These are phyloP conservation scores for Cryptus viduatorius DNA, from an alignment of 2,888 invertebrate species.

Conservation along the genomic window DNA sequence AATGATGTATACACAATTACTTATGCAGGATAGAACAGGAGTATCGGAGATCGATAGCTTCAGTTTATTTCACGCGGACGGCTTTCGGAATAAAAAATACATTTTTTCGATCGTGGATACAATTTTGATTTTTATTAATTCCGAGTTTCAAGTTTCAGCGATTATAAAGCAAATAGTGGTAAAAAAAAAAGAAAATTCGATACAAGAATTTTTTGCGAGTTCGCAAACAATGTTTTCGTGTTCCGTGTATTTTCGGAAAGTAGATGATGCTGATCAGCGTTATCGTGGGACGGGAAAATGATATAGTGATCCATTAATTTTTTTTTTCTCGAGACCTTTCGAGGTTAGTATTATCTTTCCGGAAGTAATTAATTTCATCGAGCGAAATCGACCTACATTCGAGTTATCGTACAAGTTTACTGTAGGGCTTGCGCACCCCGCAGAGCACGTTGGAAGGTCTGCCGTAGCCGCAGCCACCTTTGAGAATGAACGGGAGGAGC, in stretches of 20 bases:
- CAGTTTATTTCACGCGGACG: neutral
- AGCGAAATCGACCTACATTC: neutral
- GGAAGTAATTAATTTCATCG: neutral
- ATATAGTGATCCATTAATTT: neutral
- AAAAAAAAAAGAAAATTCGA: too few species aligned
- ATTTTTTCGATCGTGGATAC: too few species aligned
- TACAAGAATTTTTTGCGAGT: too few species aligned
- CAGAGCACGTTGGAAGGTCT: neutral
- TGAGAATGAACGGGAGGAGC: conserved; percentile 1
- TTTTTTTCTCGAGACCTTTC: neutral
- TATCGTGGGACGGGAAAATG: neutral
- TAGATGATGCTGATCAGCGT: neutral
- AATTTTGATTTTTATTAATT: too few species aligned
- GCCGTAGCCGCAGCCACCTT: conserved; percentile 9
- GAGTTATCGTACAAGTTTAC: neutral
- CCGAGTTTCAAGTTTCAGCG: too few species aligned
- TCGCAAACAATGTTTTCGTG: too few species aligned
- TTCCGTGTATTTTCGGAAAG: too few species aligned
- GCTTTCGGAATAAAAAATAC: too few species aligned
- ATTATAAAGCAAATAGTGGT: too few species aligned
- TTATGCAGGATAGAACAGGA: neutral
- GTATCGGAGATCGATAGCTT: neutral
- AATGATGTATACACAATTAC: neutral
- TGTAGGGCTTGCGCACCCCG: neutral
- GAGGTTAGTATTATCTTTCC: neutral